Evolutionary conservation across 2,797 vertebrate genomes (phyloP), one percentile per base, ranked within the genome.

Genomic region (Tympanoctomys barrerae): DNA sequence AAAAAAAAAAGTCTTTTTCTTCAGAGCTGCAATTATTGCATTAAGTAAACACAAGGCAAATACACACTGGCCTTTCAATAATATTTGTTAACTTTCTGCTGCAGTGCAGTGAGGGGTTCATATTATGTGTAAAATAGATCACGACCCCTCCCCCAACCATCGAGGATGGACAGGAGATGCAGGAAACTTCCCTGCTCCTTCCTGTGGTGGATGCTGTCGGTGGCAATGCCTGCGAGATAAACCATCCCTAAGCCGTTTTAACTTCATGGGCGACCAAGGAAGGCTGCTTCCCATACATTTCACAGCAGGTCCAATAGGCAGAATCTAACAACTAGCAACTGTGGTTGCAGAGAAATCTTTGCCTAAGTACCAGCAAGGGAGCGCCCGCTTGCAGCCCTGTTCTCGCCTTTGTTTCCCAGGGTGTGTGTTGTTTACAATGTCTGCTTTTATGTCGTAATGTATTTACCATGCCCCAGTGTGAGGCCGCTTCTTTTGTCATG

Each of bases 401-500:
- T 46, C 90, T 70, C 16, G 86, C 82, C 93, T 90, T 83, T 73
- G 86, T 83, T 52, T 59, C 64, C 1, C 82, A 26, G 12, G 83
- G 87, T 46, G 52, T 78, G 62, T 39, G 28, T 46, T 94, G 89
- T 85, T 96, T 81, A 59, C 52, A 71, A 64, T 14, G 85, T 75
- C 46, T 70, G 78, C 68, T 64, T 93, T 93, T 89, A 85, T 93
- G 89, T 97, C 89, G 33, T 93, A 79, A 81, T 87, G 75, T 94
- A 77, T 93, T 86, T 97, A 94, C 86, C 88, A 70, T 83, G 92
- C 54, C 95, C 96, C 93, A 83, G 87, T 88, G 9, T 87, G 83
- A 96, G 87, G 68, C 80, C 92, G 88, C 10, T 1, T 2, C 86
- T 87, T 94, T 93, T 5, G 1, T 75, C 83, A 49, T 2, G 89